Conservation (phyloP, 2,888 invertebrate species). For the Boloria selene region DNA sequence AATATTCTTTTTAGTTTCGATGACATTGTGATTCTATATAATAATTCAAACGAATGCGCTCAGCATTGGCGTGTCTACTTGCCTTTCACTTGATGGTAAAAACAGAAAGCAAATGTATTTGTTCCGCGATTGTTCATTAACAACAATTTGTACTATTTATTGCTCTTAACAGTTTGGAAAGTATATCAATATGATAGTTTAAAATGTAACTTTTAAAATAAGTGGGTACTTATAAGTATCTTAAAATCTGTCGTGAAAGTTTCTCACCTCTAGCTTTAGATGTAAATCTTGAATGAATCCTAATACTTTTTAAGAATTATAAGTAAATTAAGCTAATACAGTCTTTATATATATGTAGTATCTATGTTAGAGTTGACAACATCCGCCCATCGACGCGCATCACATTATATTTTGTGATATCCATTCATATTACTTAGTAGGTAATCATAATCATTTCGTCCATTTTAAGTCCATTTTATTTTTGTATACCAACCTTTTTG, state of each 20-base stretch:
- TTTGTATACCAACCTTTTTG: conserved; percentile 3
- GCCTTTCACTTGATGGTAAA: no score
- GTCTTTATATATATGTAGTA: conserved; percentile 35
- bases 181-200: no score
- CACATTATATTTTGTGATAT: conserved; percentile 39
- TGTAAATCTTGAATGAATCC: conserved; percentile 75
- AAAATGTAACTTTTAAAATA: no score
- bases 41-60: no score
- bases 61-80: no score
- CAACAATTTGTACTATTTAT: no score
- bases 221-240: background rate
- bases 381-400: conserved; percentile 40
- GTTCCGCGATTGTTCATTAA: no score
- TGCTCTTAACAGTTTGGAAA: no score
- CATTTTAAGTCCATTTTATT: conserved; percentile 19
- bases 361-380: conserved; percentile 26
- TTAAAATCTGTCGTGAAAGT: conserved; percentile 2
- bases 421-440: conserved; percentile 26
- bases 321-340: conserved; percentile 28
- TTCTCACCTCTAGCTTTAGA: conserved; percentile 48
- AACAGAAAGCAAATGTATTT: no score
- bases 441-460: conserved; percentile 21
- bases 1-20: no score
- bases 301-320: conserved; percentile 37
- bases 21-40: no score